A percentile compares a stretch with the other conserved stretches of the same genome.
Evolutionary conservation across 2,113 vertebrate genomes (phyloP).

Genomic region (Triplophysa rosa): DNA sequence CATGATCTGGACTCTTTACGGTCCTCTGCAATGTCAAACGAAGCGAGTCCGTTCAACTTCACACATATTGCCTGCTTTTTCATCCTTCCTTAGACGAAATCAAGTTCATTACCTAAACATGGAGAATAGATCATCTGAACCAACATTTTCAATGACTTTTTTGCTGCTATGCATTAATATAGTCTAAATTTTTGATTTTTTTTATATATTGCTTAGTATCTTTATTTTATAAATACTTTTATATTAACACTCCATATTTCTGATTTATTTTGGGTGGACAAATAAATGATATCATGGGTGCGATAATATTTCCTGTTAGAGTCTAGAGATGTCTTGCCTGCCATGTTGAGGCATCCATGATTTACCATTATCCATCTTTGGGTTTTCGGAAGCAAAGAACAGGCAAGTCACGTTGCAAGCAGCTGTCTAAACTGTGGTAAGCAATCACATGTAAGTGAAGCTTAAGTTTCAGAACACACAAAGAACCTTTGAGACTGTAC

Average conservation of each 20-base stretch:
- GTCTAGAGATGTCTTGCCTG: constrained; percentile 19
- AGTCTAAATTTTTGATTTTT: neutral
- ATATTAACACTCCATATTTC: constrained; percentile 21
- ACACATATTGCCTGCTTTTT: neutral
- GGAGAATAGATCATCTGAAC: neutral
- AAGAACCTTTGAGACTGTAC: constrained; percentile 26
- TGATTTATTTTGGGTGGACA: neutral
- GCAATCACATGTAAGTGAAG: constrained; percentile 20
- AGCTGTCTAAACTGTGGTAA: constrained; percentile 48
- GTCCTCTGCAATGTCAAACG: neutral
- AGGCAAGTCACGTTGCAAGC: constrained; percentile 45
- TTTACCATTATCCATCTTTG: constrained; percentile 32
- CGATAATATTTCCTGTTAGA: constrained; percentile 16
- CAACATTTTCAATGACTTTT: neutral
- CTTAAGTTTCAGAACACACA: constrained; percentile 26
- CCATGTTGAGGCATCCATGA: constrained; percentile 11
- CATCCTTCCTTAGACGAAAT: constrained; percentile 1
- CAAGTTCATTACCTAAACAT: constrained; percentile 9
- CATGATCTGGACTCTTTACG: constrained; percentile 26
- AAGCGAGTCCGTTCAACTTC: neutral
- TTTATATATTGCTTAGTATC: neutral
- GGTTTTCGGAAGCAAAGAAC: constrained; percentile 23
- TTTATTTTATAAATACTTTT: neutral
- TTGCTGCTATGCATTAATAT: neutral
- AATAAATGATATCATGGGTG: constrained; percentile 24